Base-by-base conservation (phyloP, 1,140 invertebrate genomes). In the Oedothorax gibbosus region DNA sequence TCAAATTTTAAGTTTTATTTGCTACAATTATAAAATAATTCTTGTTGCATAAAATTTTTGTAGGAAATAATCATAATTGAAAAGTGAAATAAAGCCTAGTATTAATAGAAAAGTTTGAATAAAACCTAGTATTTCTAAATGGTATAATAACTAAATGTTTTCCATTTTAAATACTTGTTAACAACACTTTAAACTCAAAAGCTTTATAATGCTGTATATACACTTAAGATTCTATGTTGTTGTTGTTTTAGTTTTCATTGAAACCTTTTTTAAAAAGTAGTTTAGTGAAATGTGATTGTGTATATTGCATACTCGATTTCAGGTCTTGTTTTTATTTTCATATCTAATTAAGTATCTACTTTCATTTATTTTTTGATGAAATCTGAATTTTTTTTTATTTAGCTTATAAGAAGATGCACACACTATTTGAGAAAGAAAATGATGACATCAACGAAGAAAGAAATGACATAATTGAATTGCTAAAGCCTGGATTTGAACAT, bases 381-480 rank as follows among this genome's bases (percentile, higher is more conserved):
- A n/a, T 57, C 57, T 12, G 7, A 35, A 9, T 83, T 53, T 49
- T 53, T 35, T 71, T 49, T 50, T 18, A 60, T 66, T 49, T 60
- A 85, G 83, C 65, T 56, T 85, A 85, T 18, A 60, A 50, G 20
- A 72, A 78, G 56, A 78, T 85, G 35, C 20, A 6, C 12, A 35
- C n/a, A 54, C 11, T 78, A n/a, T 78, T 78, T 79, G 75, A 85
- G 64, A 72, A 72, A 53, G 68, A 60, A 15, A 53, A 64, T 12
- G 57, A 73, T 54, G 20, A 62, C 12, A 49, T 21, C 7, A 14
- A 10, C 15, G 20, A 65, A 64, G 68, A 56, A 6, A 69, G 18
- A 77, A 69, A 35, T 21, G 56, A 35, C 10, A 60, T 85, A 50
- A n/a, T 21, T 71, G 35, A 11, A 4, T 50, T 76, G 7, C 49